Conservation (phyloP, 2,888 invertebrate species). For the Acleris sparsana region DNA sequence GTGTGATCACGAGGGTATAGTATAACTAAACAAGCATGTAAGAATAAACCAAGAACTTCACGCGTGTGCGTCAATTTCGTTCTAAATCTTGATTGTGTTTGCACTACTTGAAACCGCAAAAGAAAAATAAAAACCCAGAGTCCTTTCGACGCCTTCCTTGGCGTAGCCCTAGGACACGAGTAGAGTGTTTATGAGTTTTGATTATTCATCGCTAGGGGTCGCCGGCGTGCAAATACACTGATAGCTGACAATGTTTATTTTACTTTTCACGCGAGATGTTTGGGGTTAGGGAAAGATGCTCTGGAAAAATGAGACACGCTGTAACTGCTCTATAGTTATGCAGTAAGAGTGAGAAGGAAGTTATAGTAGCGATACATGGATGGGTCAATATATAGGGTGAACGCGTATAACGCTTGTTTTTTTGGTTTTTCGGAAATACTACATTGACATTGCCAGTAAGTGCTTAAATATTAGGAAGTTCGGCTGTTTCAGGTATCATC, state of each 20-base stretch:
- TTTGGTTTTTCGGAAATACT: no score
- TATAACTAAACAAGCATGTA: no score
- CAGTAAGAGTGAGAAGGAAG: no score
- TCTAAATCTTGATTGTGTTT: neutral
- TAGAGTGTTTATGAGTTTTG: slow-evolving; percentile 66
- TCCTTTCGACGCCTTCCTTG: slow-evolving; percentile 3
- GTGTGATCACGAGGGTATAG: no score
- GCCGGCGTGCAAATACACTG: slow-evolving; percentile 34
- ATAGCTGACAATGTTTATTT: slow-evolving; percentile 27
- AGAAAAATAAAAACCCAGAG: neutral
- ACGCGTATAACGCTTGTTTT: no score
- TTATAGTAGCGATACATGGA: neutral
- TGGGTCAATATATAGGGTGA: no score
- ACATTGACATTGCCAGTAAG: no score
- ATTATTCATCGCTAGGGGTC: slow-evolving; percentile 57
- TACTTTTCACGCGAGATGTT: slow-evolving; percentile 32
- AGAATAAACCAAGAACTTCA: neutral
- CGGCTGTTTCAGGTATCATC: no score
- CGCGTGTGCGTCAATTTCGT: neutral
- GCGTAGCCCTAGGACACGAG: slow-evolving; percentile 33
- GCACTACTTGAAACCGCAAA: neutral
- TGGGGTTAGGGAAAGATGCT: slow-evolving; percentile 11
- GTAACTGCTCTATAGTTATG: neutral
- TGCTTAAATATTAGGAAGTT: no score
- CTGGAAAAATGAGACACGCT: neutral